phyloP scores from a whole-genome alignment of 2,113 vertebrate genomes.

The Plecturocebus donacophilus region DNA sequence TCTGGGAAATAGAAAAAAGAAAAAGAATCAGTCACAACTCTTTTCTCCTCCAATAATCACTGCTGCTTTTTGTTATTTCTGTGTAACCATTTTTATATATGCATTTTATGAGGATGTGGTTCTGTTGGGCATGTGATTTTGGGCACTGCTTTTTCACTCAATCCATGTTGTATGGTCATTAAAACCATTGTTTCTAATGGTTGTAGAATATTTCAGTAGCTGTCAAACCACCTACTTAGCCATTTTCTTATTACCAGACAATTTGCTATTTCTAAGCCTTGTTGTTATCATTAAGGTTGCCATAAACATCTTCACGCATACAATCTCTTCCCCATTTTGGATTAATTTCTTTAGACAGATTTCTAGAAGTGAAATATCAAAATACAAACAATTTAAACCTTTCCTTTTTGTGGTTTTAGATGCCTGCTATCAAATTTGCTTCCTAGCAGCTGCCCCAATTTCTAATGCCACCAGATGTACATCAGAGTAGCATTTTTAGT shows the following conservation, averaged over 20 bases:
- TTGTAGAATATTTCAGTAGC: background rate
- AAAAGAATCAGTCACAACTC: background rate
- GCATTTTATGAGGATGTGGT: background rate
- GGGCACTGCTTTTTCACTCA: background rate
- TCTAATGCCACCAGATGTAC: background rate
- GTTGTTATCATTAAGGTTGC: background rate
- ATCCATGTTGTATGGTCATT: background rate
- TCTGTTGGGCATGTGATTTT: background rate
- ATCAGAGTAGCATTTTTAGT: background rate
- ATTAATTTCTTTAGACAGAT: background rate
- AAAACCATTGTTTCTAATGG: background rate
- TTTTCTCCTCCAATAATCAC: no score
- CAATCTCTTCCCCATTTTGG: rapidly evolving
- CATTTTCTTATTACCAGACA: background rate
- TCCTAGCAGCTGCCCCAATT: background rate
- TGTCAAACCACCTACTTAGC: background rate
- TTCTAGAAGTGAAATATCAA: background rate
- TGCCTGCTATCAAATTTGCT: background rate
- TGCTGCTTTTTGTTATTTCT: background rate
- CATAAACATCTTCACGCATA: background rate
- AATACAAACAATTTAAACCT: background rate
- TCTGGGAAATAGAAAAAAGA: background rate
- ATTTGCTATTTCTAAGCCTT: background rate
- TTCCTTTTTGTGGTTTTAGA: background rate
- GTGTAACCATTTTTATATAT: background rate